Base-by-base conservation (phyloP, 92 coral and sea anemone genomes). In the Plumapathes pennacea region DNA sequence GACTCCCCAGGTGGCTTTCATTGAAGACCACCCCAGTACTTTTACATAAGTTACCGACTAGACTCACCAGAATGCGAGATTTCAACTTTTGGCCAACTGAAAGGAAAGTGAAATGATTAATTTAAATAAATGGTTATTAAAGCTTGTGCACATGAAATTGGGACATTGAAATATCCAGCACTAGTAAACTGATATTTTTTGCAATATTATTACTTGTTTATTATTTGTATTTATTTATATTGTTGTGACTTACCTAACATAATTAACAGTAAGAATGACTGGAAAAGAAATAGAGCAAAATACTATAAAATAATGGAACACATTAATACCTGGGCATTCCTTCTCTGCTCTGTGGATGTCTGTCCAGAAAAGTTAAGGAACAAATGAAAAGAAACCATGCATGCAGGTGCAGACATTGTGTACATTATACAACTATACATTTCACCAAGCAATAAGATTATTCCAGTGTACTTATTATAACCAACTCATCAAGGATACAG, bases 301-400 rank as follows among this genome's bases (percentile, higher is more conserved):
- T n/a, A n/a, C n/a, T n/a, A n/a, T n/a, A n/a, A n/a, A 22, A 3
- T 42, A 0, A 10, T 4, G 30, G 26, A 7, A 55, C 41, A 41
- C 10, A 4, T 10, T 0, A 13, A 52, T 72, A 90, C 97, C 97
- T 66, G 96, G 89, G 64, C 95, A 90, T 57, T 90, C 95, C 60
- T 82, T 87, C 46, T 90, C 97, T 55, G 89, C 95, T 79, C 95
- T 84, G 65, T 87, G 89, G 53, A 83, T 76, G 58, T 90, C 97
- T 90, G 37, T 18, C 8, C 4, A 14, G n/a, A 9, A 20, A 38
- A 33, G 28, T 41, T 38, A 50, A 32, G 48, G 21, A 18, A 32
- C 23, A 29, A 54, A 17, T 27, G 15, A 13, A 45, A 23, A 10
- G 37, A 1, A 4, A 20, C 2, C 23, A 17, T 12, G n/a, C 1